Evolutionary conservation across 2,888 invertebrate genomes (phyloP), one percentile per base, ranked within the genome.

Genomic region (Molanna angustata): DNA sequence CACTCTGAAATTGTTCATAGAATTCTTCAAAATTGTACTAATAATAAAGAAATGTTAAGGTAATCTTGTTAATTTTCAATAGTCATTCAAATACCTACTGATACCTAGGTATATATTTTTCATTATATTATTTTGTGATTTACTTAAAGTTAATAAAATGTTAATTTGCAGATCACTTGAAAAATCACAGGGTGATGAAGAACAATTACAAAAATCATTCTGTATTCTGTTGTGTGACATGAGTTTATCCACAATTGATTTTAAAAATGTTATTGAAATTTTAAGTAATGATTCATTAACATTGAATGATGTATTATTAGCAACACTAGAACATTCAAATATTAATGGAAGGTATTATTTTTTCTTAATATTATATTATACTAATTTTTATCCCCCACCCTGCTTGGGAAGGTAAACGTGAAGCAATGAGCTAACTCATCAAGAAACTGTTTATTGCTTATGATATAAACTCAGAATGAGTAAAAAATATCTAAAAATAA

Each of bases 1-100:
- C 72, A 76, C 66, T 74, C 74, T 2, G 59, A 61, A 49, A 66
- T 69, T 57, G 63, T 74, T 3, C 41, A 20, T 6, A 41, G 21
- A 3, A 41, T 41, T 20, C 13, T 41, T 14, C 19, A 41, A 13
- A 19, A 41, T 17, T 13, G 16, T 9, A 37, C 16, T 16, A 17
- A 17, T 7, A 37, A 17, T 3, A 14, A 16, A 16, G 37, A 37
- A 16, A 37, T 52, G 9, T 54, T 45, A 47, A 52, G 22, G 57
- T 57, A 46, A 35, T 40, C 45, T 11, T 31, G 11, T 31, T 17
- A n/a, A 18, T 22, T 22, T 35, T 4, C n/a, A n/a, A n/a, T n/a
- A n/a, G n/a, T n/a, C n/a, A n/a, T n/a, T n/a, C n/a, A n/a, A n/a
- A 43, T n/a, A n/a, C n/a, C n/a, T n/a, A n/a, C n/a, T n/a, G n/a